These are phyloP conservation scores for Limenitis camilla DNA, from an alignment of 2,888 invertebrate genomes.

Conservation along the genomic window DNA sequence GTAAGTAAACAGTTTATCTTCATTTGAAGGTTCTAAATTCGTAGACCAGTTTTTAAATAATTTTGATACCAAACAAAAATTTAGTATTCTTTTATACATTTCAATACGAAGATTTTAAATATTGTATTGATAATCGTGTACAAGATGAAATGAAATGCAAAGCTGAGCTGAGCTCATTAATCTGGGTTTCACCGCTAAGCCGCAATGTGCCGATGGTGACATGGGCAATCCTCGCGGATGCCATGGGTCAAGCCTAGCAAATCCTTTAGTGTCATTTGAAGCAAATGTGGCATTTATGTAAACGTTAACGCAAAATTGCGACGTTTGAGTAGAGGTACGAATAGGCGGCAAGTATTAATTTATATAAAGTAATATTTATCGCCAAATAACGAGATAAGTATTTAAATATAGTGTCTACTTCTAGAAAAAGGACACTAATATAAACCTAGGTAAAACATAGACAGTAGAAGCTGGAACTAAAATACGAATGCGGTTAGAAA, in stretches of 20 bases:
- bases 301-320: too few relatives aligned
- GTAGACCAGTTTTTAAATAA: too few relatives aligned
- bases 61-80: too few relatives aligned
- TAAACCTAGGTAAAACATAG: constrained; percentile 1
- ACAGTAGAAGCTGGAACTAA: constrained; percentile 18
- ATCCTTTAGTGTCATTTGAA: constrained; percentile 58
- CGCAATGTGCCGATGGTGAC: constrained; percentile 65
- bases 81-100: too few relatives aligned
- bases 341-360: too few relatives aligned
- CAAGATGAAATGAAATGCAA: constrained; percentile 13
- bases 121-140: constrained; percentile 19
- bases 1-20: constrained; percentile 35
- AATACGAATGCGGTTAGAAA: constrained; percentile 40
- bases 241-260: constrained; percentile 46
- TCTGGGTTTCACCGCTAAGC: constrained; percentile 67
- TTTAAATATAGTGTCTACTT: too few relatives aligned
- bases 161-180: constrained; percentile 62
- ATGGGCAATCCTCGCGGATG: constrained; percentile 51
- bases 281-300: constrained; percentile 25
- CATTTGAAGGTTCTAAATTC: too few relatives aligned
- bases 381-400: too few relatives aligned
- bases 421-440: too few relatives aligned
- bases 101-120: not conserved
- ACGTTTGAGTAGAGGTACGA: too few relatives aligned
- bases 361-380: too few relatives aligned